phyloP scores from a whole-genome alignment of 2,888 invertebrate species.

The Camptogramma bilineatum region DNA sequence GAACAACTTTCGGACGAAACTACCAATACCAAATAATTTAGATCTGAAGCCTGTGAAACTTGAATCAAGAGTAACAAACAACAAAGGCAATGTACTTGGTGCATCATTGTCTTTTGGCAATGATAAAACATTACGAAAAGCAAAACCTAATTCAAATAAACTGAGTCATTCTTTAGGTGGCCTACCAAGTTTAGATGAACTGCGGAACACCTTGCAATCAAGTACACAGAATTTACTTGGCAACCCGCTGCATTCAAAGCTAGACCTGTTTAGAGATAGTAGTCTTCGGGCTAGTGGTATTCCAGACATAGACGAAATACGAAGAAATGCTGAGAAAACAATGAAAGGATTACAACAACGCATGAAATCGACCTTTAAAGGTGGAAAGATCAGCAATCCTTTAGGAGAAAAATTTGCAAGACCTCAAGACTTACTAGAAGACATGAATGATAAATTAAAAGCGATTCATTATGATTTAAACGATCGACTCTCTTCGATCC shows the following conservation, averaged over 20 bases:
- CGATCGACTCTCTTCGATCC: constrained; percentile 64
- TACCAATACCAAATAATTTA: constrained; percentile 57
- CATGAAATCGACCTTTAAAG: constrained; percentile 54
- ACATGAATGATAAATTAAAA: constrained; percentile 68
- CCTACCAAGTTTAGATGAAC: constrained; percentile 50
- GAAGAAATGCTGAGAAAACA: constrained; percentile 57
- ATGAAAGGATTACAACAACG: constrained; percentile 58
- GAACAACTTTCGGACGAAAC: constrained; percentile 58
- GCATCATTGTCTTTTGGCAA: constrained; percentile 50
- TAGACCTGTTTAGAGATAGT: constrained; percentile 43
- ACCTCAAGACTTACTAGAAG: constrained; percentile 60
- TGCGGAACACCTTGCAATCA: constrained; percentile 37
- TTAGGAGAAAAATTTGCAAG: constrained; percentile 50
- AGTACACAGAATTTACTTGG: constrained; percentile 45
- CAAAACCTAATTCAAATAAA: constrained; percentile 38
- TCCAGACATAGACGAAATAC: constrained; percentile 53
- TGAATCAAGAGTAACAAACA: constrained; percentile 53
- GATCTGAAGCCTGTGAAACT: constrained; percentile 57
- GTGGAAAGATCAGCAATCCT: constrained; percentile 39
- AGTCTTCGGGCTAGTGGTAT: constrained; percentile 20
- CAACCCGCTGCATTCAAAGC: constrained; percentile 45
- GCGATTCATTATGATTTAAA: constrained; percentile 67
- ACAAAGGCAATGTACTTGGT: constrained; percentile 49
- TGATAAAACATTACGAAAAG: constrained; percentile 37
- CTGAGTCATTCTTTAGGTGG: constrained; percentile 41